A percentile compares a stretch with the other conserved stretches of the same genome.
Conservation (phyloP, 2,113 vertebrate species). For the Ranitomeya imitator region DNA sequence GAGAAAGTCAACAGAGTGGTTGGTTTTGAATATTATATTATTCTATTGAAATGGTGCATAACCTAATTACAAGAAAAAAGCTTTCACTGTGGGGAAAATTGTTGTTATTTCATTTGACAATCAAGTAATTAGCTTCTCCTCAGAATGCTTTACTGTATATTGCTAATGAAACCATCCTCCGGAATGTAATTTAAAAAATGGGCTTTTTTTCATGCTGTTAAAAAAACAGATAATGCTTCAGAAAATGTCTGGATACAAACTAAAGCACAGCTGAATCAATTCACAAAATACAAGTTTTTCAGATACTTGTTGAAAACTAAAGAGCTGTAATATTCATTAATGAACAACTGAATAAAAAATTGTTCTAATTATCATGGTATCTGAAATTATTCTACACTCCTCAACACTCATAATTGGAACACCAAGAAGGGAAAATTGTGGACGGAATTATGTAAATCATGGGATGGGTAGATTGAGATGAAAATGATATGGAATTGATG, state of each 20-base stretch:
- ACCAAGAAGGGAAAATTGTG: too few relatives aligned
- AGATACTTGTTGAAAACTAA: neutral
- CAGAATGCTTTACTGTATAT: constrained; percentile 65
- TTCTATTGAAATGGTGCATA: constrained; percentile 71
- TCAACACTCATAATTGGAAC: too few relatives aligned
- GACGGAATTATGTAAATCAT: too few relatives aligned
- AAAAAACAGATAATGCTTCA: constrained; percentile 50
- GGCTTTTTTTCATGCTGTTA: constrained; percentile 46
- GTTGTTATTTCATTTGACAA: constrained; percentile 74
- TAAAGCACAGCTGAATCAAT: neutral
- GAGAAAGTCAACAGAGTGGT: constrained; percentile 59
- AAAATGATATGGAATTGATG: too few relatives aligned
- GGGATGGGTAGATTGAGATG: too few relatives aligned
- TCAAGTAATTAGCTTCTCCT: constrained; percentile 74
- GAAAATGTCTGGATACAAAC: constrained; percentile 36
- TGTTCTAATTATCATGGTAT: neutral
- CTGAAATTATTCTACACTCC: neutral
- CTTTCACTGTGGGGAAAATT: constrained; percentile 70
- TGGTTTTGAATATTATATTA: constrained; percentile 70
- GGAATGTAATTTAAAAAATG: constrained; percentile 68
- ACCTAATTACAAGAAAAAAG: constrained; percentile 71
- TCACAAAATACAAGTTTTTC: constrained; percentile 19
- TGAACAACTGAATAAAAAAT: neutral
- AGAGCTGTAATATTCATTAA: neutral
- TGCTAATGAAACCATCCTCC: constrained; percentile 68